Evolutionary conservation across 2,113 vertebrate species (phyloP), one percentile per base, ranked within the genome.

Genomic region (Arothron firmamentum): DNA sequence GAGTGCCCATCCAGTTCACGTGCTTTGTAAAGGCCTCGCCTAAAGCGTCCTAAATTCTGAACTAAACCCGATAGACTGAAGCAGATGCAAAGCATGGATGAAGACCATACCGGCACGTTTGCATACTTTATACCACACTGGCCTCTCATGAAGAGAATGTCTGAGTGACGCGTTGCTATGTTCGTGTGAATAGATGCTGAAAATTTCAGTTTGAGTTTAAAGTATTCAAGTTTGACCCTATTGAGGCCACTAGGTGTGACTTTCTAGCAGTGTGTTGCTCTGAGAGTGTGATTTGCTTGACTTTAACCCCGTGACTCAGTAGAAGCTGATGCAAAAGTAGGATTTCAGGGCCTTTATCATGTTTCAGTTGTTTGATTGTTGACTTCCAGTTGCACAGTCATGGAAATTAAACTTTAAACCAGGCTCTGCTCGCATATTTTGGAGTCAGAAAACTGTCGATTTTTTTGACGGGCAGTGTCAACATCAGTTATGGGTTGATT

Each of bases 221-320:
- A 34, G 31, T 34, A 4, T 34, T 34, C 3, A 8, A 38, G 9
- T 38, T 38, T 38, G 34, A 38, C 2, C 9, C 34, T 12, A 38
- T 13, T 9, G 28, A 14, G 47, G 63, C 41, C 52, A 74, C 55
- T 59, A 51, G 21, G 21, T 23, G 21, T 23, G 21, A 23, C 21
- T 55, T 52, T 56, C 50, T 50, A 3, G 3, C 3, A 25, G 52
- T 34, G n/a, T 55, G 61, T 56, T 51, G 10, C 2, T 45, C 43
- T 16, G 1, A 2, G 8, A 14, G 1, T 49, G 16, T 50, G 50
- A 51, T 38, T 10, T 56, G 56, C 46, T 6, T 8, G 1, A 18
- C 45, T 68, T 38, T 28, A 57, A n/a, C 19, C 17, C 3, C 1
- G n/a, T 34, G 6, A 42, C 28, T 65, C 31, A n/a, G 0, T 13